Evolutionary conservation across 2,113 vertebrate genomes (phyloP).

Genomic region (Mobula hypostoma): DNA sequence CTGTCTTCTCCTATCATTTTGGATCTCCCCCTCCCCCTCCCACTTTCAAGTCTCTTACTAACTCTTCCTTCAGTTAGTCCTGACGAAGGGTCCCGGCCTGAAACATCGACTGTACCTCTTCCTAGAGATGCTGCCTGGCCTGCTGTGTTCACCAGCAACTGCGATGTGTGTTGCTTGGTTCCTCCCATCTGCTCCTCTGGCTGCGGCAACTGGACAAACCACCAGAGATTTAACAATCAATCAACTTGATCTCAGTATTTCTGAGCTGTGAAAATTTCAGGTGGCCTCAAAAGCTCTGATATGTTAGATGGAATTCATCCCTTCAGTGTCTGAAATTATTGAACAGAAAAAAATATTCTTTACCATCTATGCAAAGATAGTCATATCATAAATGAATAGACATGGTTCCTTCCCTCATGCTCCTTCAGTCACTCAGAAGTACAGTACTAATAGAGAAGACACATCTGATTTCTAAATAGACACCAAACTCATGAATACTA

Average conservation of each 20-base stretch:
- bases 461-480: neutral
- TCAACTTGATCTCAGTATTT: neutral
- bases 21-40: no score
- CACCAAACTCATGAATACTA: no score
- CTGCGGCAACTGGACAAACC: no score
- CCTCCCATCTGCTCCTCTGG: no score
- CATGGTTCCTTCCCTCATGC: neutral
- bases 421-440: neutral
- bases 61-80: no score
- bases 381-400: neutral
- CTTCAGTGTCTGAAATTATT: neutral
- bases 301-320: neutral
- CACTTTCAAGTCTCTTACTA: no score
- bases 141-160: no score
- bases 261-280: neutral
- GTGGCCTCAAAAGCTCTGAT: neutral
- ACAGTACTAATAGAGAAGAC: neutral
- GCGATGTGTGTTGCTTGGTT: no score
- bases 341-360: neutral
- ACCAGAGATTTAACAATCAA: neutral
- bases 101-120: no score
- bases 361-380: neutral
- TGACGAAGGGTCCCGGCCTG: no score
- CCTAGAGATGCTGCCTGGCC: no score
- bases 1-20: no score